These are phyloP conservation scores for pig (Sus scrofa) DNA, from an alignment of 2,113 vertebrate species.

Conservation along the genomic window T2T-Sscrofa CM000819.6:62606001-62606500, in stretches of 20 bases:
- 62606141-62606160: conserved; percentile 10
- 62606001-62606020: not conserved
- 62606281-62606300: not conserved
- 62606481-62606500: not conserved
- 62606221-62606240: not conserved
- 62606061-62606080: not conserved
- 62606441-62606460: not conserved
- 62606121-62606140: not conserved
- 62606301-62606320: not conserved
- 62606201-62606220: conserved; percentile 11
- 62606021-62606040: not conserved
- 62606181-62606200: not conserved
- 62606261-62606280: not conserved
- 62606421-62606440: not conserved
- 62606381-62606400: not conserved
- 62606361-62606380: not conserved
- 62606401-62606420: not conserved
- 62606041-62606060: not conserved
- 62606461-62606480: not conserved
- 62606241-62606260: not conserved
- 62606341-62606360: not conserved
- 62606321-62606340: not conserved
- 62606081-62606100: not conserved
- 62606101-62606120: not conserved
- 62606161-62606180: not conserved